Evolutionary conservation across 2,113 vertebrate species (phyloP), one percentile per base, ranked within the genome.

Genomic region (Chascanopsetta lugubris): DNA sequence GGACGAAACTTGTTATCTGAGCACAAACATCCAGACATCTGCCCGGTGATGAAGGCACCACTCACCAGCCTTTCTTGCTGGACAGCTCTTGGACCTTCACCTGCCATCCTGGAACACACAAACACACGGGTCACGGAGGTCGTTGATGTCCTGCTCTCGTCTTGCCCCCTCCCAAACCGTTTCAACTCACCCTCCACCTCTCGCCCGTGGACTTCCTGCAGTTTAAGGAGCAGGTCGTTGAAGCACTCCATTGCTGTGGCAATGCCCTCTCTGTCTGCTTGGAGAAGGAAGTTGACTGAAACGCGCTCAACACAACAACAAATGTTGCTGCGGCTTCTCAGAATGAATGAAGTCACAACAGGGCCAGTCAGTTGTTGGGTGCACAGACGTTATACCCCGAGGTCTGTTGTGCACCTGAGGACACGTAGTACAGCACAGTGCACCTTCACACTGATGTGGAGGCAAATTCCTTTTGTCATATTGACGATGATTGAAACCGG

Each of bases 31-130:
- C 11, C 15, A 5, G 9, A 53, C 5, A 53, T 20, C 3, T 26
- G 0, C 0, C n/a, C 10, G 7, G 20, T 29, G 15, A 8, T 30
- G 3, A 34, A 29, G 1, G 25, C 21, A 34, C 17, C 20, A 87
- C 96, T 95, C 81, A 98, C 97, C 95, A 92, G 76, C 94, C 94
- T 62, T 95, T 95, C 88, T 97, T 96, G 0, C 94, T 94, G 38
- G 94, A 95, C 83, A 98, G 84, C 71, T 97, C 96, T 0, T 93
- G 77, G 50, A 98, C 92, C 62, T 95, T 98, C 68, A 88, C 90
- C 59, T 97, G 95, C 93, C 96, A 94, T 1, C 91, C 95, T 98
- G 80, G 6, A 56, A 45, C 32, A 15, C 0, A 50, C 48, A 34
- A 50, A 36, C 13, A 67, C 5, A 26, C 1, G n/a, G 22, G 22